Percentiles rank a stretch among this genome's conserved stretches.
Evolutionary conservation across 1,140 invertebrate species (phyloP).

Genomic region (Conopomorpha cramerella): DNA sequence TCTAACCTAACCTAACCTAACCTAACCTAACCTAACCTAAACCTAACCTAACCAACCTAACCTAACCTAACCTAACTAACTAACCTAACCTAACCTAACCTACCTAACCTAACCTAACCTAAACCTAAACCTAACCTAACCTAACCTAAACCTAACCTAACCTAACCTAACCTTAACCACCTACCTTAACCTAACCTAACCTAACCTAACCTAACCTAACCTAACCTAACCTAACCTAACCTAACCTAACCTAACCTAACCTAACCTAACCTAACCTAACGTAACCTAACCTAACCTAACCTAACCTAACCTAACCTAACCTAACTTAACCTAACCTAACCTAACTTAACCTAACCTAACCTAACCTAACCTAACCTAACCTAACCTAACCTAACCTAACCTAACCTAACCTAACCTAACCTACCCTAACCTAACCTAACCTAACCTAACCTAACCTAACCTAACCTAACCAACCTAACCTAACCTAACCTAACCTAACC

Average conservation of each 20-base stretch:
- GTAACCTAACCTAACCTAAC: conserved; percentile 1
- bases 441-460: conserved; percentile 1
- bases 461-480: neutral
- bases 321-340: conserved; percentile 2
- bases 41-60: neutral
- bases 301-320: conserved; percentile 2
- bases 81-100: neutral
- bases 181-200: conserved; percentile 1
- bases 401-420: conserved; percentile 1
- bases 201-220: conserved; percentile 2
- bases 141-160: neutral
- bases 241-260: conserved; percentile 2
- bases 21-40: neutral
- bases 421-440: conserved; percentile 2
- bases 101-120: neutral
- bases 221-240: conserved; percentile 1
- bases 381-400: conserved; percentile 2
- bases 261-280: conserved; percentile 1
- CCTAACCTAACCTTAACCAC: conserved; percentile 1
- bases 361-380: conserved; percentile 1
- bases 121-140: neutral
- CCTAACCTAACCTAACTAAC: neutral
- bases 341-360: conserved; percentile 2
- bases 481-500: conserved; percentile 1
- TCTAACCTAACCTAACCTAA: neutral